Evolutionary conservation across 2,113 vertebrate genomes (phyloP).

Genomic region (Macroglossus sobrinus): DNA sequence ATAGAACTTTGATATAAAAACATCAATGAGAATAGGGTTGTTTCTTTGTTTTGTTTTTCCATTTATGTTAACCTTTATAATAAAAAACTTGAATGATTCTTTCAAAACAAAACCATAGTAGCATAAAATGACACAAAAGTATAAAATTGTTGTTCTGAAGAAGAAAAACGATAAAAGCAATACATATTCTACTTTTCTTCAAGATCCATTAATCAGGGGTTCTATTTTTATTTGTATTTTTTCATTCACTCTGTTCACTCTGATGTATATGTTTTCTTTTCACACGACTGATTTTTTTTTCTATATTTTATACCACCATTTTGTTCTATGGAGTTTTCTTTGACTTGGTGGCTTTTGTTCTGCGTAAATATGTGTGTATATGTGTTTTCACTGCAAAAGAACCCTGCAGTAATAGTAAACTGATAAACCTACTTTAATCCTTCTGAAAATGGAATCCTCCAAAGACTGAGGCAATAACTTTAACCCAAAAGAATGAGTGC

Average conservation of each 20-base stretch:
- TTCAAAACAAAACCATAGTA: not conserved
- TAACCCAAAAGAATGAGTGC: not conserved
- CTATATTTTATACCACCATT: not conserved
- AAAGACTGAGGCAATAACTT: not conserved
- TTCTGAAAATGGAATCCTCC: not conserved
- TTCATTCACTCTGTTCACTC: not conserved
- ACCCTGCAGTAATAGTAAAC: not conserved
- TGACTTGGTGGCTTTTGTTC: not conserved
- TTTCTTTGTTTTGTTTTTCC: not conserved
- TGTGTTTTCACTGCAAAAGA: not conserved
- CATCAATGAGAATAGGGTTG: not conserved
- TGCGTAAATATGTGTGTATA: not conserved
- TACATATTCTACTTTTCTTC: not conserved
- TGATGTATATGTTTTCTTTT: not conserved
- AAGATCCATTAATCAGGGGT: not conserved
- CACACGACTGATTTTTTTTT: not conserved
- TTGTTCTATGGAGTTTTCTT: not conserved
- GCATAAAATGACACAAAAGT: not conserved
- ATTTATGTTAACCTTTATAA: not conserved
- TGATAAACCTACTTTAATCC: not conserved
- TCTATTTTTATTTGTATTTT: not conserved
- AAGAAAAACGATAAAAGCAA: not conserved
- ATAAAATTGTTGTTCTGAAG: not conserved
- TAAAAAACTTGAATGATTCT: not conserved
- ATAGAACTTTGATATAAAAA: not conserved